These are phyloP conservation scores for Barnardius zonarius DNA, from an alignment of 2,113 vertebrate species.

Conservation along the genomic window DNA sequence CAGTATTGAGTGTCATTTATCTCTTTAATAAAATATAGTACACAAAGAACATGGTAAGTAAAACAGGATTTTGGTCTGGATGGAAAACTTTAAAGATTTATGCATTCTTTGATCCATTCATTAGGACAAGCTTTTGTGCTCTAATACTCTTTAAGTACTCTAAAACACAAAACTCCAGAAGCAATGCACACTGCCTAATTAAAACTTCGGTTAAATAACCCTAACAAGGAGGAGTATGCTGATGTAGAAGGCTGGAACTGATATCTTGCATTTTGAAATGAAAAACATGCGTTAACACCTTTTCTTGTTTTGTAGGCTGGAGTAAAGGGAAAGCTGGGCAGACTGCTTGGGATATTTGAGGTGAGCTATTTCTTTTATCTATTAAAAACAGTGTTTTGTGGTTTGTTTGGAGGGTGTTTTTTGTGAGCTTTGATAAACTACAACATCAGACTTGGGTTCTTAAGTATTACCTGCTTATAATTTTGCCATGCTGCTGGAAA, in stretches of 20 bases:
- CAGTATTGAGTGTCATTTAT: neutral
- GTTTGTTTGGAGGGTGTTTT: neutral
- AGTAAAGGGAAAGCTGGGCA: conserved; percentile 93
- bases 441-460: neutral
- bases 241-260: neutral
- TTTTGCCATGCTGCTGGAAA: neutral
- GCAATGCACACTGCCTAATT: neutral
- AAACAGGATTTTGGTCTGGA: neutral
- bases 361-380: conserved; percentile 76
- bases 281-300: neutral
- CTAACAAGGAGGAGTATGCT: neutral
- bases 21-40: neutral
- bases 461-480: neutral
- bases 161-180: neutral
- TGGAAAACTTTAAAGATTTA: neutral
- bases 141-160: neutral
- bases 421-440: neutral
- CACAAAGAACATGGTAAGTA: neutral
- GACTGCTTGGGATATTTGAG: conserved; percentile 97
- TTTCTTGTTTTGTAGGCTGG: conserved; percentile 83
- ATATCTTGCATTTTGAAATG: neutral
- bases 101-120: neutral
- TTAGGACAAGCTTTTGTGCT: neutral
- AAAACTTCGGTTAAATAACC: neutral
- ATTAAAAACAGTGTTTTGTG: neutral